Evolutionary conservation across 2,797 vertebrate genomes (phyloP), one percentile per base, ranked within the genome.

Genomic region (Myotis pilosus): DNA sequence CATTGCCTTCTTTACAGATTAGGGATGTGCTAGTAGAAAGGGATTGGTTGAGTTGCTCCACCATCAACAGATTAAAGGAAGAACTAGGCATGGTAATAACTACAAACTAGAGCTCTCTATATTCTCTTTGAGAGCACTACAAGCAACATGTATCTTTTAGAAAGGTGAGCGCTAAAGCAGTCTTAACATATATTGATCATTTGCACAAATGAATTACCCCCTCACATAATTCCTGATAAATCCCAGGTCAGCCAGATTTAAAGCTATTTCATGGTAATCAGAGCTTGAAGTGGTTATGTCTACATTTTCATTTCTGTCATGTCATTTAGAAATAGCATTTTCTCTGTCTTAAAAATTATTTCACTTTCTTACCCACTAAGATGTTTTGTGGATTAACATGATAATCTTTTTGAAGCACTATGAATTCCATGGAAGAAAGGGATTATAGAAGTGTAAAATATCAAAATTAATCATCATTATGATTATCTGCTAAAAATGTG

Each of bases 321-420:
- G 68, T 6, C 28, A 81, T 89, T 94, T 94, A 91, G 79, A 95
- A 89, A 81, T 68, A 91, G 23, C 51, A 84, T 81, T 92, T 92
- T 80, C 44, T 85, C 71, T 38, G 36, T 89, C 38, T 92, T 94
- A 83, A 92, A 81, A 87, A 62, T 84, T 92, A 22, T 95, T 94
- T 28, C 22, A 91, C 60, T 87, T 95, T 51, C 91, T 95, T 94
- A 91, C 23, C 66, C 80, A 93, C 78, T 84, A 85, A 33, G 78
- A 72, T 89, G 33, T 20, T 84, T 23, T 76, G 44, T 94, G 64
- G 44, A 85, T 92, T 81, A 91, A 82, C 82, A 47, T 82, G 64
- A 92, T 81, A 87, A 94, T 74, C 51, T 92, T 94, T 94, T 41
- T 94, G 75, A 95, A 89, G 25, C 51, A 92, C 44, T 92, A 89